Evolutionary conservation across 2,113 vertebrate genomes (phyloP).

Genomic region (Pelecanoides urinatrix): DNA sequence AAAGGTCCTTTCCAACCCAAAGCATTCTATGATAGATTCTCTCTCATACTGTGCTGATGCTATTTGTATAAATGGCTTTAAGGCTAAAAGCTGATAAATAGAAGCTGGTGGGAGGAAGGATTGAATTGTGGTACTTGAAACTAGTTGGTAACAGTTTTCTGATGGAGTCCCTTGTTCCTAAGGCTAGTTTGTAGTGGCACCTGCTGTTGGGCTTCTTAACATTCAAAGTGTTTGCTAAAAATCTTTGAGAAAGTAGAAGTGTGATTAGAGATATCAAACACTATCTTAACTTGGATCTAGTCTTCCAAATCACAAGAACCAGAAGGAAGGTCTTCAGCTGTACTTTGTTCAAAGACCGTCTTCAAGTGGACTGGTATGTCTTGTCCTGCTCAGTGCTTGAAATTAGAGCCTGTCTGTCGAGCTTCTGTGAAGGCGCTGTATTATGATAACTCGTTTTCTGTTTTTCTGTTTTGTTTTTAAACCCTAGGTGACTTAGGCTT

Average conservation of each 20-base stretch:
- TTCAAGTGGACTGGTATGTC: neutral
- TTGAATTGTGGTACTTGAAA: neutral
- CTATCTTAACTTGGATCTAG: neutral
- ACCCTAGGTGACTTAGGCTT: slow-evolving; percentile 76
- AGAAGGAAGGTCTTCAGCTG: neutral
- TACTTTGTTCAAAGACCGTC: neutral
- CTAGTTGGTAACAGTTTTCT: neutral
- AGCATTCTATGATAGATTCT: neutral
- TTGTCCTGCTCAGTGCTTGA: neutral
- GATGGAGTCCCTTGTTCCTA: neutral
- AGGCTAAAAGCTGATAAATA: neutral
- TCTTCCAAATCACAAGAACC: neutral
- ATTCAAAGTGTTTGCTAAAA: neutral
- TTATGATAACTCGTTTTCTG: neutral
- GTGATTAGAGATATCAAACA: neutral
- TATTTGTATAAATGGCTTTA: neutral
- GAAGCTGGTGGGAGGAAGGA: neutral
- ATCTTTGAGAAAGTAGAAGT: neutral
- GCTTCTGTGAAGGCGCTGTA: neutral
- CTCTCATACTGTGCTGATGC: neutral
- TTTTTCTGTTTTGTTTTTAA: neutral
- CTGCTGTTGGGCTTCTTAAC: neutral
- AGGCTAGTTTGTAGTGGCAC: neutral
- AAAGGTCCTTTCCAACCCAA: neutral
- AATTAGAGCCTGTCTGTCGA: neutral